These are phyloP conservation scores for Buphagus erythrorhynchus DNA, from an alignment of 2,797 vertebrate species.

Conservation along the genomic window DNA sequence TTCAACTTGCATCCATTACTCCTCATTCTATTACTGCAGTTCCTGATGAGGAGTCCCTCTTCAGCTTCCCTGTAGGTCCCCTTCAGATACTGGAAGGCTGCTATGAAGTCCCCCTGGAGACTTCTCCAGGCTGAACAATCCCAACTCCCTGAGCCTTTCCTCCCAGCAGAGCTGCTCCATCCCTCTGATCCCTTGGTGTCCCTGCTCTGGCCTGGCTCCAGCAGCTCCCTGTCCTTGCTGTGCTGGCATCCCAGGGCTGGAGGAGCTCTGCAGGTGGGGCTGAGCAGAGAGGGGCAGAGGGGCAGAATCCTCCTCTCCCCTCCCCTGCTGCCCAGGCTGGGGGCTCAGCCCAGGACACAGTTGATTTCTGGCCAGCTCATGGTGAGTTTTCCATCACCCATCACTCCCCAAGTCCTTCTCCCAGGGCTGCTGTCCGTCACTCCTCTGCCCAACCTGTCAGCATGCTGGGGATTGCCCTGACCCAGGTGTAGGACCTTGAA, in stretches of 20 bases:
- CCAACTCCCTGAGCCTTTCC: neutral
- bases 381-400: neutral
- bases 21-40: accelerated
- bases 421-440: neutral
- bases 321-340: neutral
- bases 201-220: neutral
- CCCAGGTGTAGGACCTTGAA: accelerated
- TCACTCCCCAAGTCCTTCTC: neutral
- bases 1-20: neutral
- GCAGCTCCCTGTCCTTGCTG: neutral
- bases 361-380: neutral
- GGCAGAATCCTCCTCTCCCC: accelerated
- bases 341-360: neutral
- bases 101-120: neutral
- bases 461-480: too few relatives aligned
- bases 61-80: neutral
- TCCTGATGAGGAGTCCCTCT: neutral
- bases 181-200: neutral
- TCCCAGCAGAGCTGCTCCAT: neutral
- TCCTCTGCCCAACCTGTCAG: accelerated
- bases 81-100: neutral
- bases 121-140: accelerated
- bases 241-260: neutral
- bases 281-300: neutral
- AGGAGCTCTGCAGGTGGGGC: accelerated